Evolutionary conservation across 2,888 invertebrate species (phyloP).

Genomic region (Andrena marginata): DNA sequence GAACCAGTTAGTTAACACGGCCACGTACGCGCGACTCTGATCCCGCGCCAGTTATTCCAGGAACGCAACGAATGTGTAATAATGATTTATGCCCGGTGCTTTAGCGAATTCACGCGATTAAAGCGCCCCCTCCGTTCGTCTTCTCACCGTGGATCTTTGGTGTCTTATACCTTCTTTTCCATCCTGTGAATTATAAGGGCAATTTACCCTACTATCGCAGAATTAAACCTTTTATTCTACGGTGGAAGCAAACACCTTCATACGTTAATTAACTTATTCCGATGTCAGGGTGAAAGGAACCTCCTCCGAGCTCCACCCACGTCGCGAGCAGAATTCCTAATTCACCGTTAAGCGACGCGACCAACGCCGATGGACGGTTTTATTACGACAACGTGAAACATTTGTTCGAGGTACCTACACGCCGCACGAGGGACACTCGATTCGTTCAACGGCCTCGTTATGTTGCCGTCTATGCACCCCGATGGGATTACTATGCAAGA

Average conservation of each 20-base stretch:
- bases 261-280: no score
- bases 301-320: background rate
- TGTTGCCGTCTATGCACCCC: constrained; percentile 67
- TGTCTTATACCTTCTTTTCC: no score
- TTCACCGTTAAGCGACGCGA: constrained; percentile 32
- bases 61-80: constrained; percentile 48
- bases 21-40: constrained; percentile 34
- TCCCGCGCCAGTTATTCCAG: constrained; percentile 34
- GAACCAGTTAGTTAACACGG: constrained; percentile 69
- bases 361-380: constrained; percentile 41
- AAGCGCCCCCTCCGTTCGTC: no score
- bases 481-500: constrained; percentile 68
- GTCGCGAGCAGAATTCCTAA: constrained; percentile 42
- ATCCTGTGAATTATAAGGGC: no score
- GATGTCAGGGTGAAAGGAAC: no score
- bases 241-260: no score
- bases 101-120: constrained; percentile 25
- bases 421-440: constrained; percentile 31
- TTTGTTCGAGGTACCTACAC: constrained; percentile 25
- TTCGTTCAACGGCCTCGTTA: constrained; percentile 66
- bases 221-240: no score
- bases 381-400: constrained; percentile 30
- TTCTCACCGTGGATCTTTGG: no score
- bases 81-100: constrained; percentile 46
- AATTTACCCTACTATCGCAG: no score